Conservation (phyloP, 2,797 vertebrate species). For the Pachyuromys duprasi region DNA sequence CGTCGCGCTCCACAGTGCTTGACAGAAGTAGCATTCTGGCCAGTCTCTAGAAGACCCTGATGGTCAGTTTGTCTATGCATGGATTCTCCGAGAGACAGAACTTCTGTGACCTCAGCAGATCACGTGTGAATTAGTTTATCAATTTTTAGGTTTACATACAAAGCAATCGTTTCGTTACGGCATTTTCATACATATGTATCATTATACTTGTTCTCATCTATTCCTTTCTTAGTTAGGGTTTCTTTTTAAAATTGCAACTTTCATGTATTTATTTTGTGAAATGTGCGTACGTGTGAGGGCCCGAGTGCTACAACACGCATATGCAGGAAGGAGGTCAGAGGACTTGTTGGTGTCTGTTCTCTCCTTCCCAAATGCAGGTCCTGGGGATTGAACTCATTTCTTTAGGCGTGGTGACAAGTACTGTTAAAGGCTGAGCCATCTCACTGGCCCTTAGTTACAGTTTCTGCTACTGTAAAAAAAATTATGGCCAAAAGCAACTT, state of each 20-base stretch:
- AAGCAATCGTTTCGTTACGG: not conserved
- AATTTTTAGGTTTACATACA: not conserved
- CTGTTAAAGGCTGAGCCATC: not conserved
- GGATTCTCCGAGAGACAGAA: not conserved
- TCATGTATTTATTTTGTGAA: not conserved
- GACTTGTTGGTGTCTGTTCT: not conserved
- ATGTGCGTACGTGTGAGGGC: not conserved
- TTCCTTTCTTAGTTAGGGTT: not conserved
- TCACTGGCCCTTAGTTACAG: not conserved
- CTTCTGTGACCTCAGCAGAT: not conserved
- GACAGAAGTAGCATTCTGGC: not conserved
- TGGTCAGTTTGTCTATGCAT: not conserved
- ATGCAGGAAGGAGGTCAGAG: not conserved
- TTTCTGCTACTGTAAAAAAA: not conserved
- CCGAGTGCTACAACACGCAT: not conserved
- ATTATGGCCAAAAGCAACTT: not conserved
- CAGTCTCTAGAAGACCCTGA: not conserved
- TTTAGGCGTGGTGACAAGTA: not conserved
- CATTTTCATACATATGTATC: not conserved
- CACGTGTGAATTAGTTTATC: not conserved
- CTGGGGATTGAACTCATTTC: not conserved
- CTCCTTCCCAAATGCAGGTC: not conserved
- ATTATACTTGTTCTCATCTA: not conserved
- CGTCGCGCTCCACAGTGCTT: not conserved
- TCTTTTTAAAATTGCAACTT: not conserved